phyloP scores from a whole-genome alignment of 2,797 vertebrate genomes.

The Picus viridis region DNA sequence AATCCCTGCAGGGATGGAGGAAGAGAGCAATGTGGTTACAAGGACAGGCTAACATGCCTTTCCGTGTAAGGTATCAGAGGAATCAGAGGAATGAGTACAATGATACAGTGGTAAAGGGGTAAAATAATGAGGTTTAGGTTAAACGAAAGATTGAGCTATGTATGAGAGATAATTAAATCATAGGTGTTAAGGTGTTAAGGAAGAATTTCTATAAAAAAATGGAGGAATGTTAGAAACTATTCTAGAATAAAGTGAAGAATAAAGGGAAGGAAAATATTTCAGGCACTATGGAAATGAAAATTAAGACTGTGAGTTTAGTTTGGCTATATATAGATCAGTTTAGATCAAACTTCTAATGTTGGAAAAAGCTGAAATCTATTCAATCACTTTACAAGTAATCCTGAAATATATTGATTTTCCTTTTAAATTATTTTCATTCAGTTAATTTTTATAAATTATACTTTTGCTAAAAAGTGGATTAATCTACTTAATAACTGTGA shows the following conservation, averaged over 20 bases:
- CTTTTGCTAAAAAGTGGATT: background rate
- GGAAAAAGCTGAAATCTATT: background rate
- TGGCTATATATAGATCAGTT: background rate
- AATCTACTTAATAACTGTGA: background rate
- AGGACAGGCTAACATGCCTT: background rate
- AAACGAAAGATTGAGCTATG: background rate
- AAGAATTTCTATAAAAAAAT: background rate
- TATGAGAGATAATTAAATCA: background rate
- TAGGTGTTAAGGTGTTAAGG: background rate
- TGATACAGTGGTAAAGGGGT: background rate
- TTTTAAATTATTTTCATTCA: background rate
- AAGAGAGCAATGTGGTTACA: background rate
- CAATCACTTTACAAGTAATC: background rate
- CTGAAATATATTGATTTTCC: background rate
- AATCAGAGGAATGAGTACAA: background rate
- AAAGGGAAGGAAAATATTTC: background rate
- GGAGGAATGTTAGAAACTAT: background rate
- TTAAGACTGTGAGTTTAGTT: background rate
- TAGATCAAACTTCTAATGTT: background rate
- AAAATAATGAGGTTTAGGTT: background rate
- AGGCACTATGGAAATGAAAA: background rate
- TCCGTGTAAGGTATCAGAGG: background rate
- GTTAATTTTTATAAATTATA: background rate
- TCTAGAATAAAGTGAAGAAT: background rate
- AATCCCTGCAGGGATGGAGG: background rate